A percentile compares a stretch with the other conserved stretches of the same genome.
These are phyloP conservation scores for Crotalus helleri DNA, from an alignment of 2,113 vertebrate species.

Conservation along the genomic window DNA sequence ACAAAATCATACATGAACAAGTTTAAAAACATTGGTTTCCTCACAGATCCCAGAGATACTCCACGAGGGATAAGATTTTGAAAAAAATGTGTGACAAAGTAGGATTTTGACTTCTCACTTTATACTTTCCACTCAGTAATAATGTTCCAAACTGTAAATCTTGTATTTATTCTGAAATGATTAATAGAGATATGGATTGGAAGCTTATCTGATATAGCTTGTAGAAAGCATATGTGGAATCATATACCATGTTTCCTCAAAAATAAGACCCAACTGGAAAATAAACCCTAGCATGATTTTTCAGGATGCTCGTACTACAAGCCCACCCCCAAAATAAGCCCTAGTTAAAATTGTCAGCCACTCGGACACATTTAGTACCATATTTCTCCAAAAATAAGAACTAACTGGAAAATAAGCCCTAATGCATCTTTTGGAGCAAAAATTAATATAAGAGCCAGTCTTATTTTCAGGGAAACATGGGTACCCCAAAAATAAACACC, in stretches of 20 bases:
- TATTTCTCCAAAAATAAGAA: too few species aligned
- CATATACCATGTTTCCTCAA: neutral
- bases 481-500: neutral
- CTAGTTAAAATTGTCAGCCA: too few species aligned
- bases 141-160: neutral
- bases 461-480: too few species aligned
- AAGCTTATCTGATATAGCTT: neutral
- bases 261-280: neutral
- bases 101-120: neutral
- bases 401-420: too few species aligned
- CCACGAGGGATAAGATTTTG: neutral
- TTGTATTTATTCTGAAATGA: neutral
- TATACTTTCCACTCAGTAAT: neutral
- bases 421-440: too few species aligned
- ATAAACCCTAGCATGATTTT: too few species aligned
- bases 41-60: neutral
- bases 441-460: too few species aligned
- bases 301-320: too few species aligned
- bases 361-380: too few species aligned
- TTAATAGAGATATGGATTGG: neutral
- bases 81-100: neutral
- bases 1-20: neutral
- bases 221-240: neutral
- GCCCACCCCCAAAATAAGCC: too few species aligned
- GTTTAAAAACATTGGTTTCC: neutral